Base-by-base conservation (phyloP, 2,888 invertebrate species). In the Brachyopa scutellaris region DNA sequence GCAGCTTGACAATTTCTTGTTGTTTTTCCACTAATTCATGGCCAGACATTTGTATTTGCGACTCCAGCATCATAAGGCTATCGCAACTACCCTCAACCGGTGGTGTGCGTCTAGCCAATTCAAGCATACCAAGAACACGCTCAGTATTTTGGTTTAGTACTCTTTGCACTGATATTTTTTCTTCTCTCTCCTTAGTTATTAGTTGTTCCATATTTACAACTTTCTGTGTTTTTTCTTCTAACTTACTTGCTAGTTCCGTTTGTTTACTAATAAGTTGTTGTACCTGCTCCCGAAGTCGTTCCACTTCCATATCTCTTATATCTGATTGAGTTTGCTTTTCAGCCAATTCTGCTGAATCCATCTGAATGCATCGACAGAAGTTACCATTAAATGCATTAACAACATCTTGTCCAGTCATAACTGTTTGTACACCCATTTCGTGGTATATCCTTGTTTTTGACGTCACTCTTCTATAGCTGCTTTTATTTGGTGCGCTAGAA, bases 401-500 rank as follows among this genome's bases (percentile, higher is more conserved):
- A 19, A 96, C 92, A 87, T 96, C 96, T 1, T 91, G 89, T 62
- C 94, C 93, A 0, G 95, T 93, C 57, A 97, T 90, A 19, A 94
- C 95, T 0, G 97, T 97, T 89, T 97, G 97, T 9, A 93, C 92
- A 51, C 93, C 92, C 31, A 93, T 95, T 90, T 97, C 97, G 85
- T 96, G 96, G 88, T 95, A 96, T 84, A 97, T 96, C 86, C 93
- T 92, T 0, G 95, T 94, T 87, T 92, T 93, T 29, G 91, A 89
- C 66, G 84, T 66, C 2, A 64, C 53, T 77, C 89, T 90, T 9
- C 91, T 76, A 51, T 45, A 64, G 26, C 61, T 79, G 6, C 21
- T 31, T 77, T 85, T 85, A 5, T 67, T 57, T 51, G 84, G 31
- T 0, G 77, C 51, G 11, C 78, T 67, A 11, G 78, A 76, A 2